Evolutionary conservation across 2,888 invertebrate genomes (phyloP).

Genomic region (Cenopis cana): DNA sequence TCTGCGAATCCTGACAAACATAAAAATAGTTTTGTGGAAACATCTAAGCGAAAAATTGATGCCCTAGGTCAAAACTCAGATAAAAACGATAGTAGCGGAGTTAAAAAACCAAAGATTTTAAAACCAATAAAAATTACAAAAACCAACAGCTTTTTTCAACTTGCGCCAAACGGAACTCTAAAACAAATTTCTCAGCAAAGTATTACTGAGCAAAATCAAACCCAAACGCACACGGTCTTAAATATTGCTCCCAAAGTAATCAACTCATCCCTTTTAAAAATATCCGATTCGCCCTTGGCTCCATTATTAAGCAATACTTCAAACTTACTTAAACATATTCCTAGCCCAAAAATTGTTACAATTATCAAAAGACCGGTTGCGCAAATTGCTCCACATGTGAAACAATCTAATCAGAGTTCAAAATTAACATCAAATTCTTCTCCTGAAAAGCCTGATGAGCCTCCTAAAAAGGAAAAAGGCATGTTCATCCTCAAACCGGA

Average conservation of each 20-base stretch:
- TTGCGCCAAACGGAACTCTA: slow-evolving; percentile 57
- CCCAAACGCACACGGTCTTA: slow-evolving; percentile 3
- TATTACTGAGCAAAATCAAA: slow-evolving; percentile 36
- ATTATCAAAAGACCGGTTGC: slow-evolving; percentile 53
- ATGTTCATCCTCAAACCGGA: slow-evolving; percentile 78
- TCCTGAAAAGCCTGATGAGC: no score
- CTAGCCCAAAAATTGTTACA: slow-evolving; percentile 15
- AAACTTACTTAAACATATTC: slow-evolving; percentile 4
- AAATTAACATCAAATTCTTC: slow-evolving; percentile 41
- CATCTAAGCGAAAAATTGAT: neutral
- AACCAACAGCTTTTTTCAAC: slow-evolving; percentile 67
- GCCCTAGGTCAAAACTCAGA: neutral
- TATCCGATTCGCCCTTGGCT: neutral
- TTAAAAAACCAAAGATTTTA: slow-evolving; percentile 51
- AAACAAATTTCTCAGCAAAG: slow-evolving; percentile 48
- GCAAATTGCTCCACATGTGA: slow-evolving; percentile 63
- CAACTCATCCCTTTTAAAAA: slow-evolving; percentile 11
- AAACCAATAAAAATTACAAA: slow-evolving; percentile 76
- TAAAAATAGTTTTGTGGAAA: neutral
- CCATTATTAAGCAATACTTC: slow-evolving; percentile 22
- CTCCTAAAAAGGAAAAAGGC: slow-evolving; percentile 53
- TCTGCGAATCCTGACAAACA: neutral
- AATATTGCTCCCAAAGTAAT: slow-evolving; percentile 15
- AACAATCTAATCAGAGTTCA: slow-evolving; percentile 57
- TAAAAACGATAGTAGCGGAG: neutral